Conservation (phyloP, 2,888 invertebrate genomes). For the Yponomeuta malinellus region DNA sequence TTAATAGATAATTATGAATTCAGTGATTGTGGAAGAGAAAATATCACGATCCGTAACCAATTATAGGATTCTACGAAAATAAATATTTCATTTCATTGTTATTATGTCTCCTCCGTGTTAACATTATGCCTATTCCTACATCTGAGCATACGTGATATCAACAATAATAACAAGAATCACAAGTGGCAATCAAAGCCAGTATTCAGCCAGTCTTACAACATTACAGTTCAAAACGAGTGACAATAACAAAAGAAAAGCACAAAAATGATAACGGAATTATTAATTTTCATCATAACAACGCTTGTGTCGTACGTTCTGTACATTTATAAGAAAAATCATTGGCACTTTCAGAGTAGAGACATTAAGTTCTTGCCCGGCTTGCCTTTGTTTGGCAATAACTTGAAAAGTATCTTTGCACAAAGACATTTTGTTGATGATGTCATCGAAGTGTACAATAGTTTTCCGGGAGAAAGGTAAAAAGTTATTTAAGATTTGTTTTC, state of each 20-base stretch:
- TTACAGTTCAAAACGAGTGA: background rate
- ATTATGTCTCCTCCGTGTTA: too few relatives aligned
- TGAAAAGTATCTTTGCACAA: slow-evolving; percentile 32
- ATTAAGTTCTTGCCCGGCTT: slow-evolving; percentile 45
- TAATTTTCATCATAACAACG: slow-evolving; percentile 40
- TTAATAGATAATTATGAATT: too few relatives aligned
- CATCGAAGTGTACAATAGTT: slow-evolving; percentile 41
- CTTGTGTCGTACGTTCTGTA: slow-evolving; percentile 38
- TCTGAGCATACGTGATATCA: background rate
- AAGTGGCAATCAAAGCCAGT: background rate
- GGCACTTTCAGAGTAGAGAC: slow-evolving; percentile 35
- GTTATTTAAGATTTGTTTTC: background rate
- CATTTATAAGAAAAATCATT: slow-evolving; percentile 35
- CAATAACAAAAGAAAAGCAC: background rate
- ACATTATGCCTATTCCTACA: too few relatives aligned
- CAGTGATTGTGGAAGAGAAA: too few relatives aligned
- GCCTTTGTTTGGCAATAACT: slow-evolving; percentile 52
- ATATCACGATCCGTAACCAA: too few relatives aligned
- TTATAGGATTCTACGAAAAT: too few relatives aligned
- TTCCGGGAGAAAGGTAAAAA: slow-evolving; percentile 46
- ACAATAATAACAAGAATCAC: background rate
- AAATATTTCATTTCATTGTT: too few relatives aligned
- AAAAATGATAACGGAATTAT: slow-evolving; percentile 48
- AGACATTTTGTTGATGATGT: slow-evolving; percentile 44
- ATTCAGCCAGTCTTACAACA: background rate